Evolutionary conservation across 2,113 vertebrate genomes (phyloP).

Genomic region (Conger conger): DNA sequence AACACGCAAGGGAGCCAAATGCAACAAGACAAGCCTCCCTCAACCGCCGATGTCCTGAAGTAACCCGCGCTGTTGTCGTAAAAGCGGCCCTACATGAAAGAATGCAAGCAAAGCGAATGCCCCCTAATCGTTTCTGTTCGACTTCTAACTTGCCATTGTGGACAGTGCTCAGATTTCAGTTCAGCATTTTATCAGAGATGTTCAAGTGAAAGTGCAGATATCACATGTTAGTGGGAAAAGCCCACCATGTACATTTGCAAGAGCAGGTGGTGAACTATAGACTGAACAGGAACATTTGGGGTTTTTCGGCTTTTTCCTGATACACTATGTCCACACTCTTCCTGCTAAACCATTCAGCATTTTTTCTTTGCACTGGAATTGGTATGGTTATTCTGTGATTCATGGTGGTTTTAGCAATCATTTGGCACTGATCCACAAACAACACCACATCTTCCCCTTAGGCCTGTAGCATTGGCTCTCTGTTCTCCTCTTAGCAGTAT

Average conservation of each 20-base stretch:
- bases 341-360: not conserved
- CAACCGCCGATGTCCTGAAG: conserved; percentile 62
- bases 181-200: conserved; percentile 34
- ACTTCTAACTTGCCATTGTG: conserved; percentile 48
- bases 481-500: no score
- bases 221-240: not conserved
- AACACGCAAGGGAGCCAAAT: conserved; percentile 51
- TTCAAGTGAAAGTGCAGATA: conserved; percentile 19
- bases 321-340: not conserved
- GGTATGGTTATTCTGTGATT: not conserved
- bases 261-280: not conserved
- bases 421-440: not conserved
- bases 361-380: not conserved
- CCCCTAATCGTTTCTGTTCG: conserved; percentile 63
- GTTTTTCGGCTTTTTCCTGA: not conserved
- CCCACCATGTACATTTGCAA: not conserved
- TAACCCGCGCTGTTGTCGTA: conserved; percentile 71
- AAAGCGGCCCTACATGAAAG: conserved; percentile 63
- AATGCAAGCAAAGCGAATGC: conserved; percentile 63
- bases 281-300: not conserved
- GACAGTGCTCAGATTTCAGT: conserved; percentile 40
- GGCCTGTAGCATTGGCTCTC: no score
- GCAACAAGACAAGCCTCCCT: conserved; percentile 63
- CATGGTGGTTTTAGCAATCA: not conserved
- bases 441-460: not conserved